Conservation (phyloP, 2,797 vertebrate genomes). For the Acridotheres tristis region DNA sequence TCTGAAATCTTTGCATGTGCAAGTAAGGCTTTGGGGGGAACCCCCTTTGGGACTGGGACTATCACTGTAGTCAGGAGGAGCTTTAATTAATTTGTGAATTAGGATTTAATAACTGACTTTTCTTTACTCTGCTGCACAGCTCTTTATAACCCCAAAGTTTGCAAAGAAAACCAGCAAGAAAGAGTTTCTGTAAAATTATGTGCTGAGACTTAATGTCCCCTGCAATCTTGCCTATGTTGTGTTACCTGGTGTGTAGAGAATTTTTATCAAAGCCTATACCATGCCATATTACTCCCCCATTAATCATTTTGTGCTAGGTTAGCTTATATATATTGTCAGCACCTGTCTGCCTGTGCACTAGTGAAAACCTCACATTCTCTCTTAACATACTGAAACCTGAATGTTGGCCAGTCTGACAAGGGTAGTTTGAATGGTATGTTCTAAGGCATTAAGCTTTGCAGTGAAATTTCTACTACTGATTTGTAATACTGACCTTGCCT, state of each 20-base stretch:
- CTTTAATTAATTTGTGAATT: constrained; percentile 68
- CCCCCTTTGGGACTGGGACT: neutral
- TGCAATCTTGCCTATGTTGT: neutral
- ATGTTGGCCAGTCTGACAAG: neutral
- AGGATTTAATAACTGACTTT: constrained; percentile 57
- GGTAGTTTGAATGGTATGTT: neutral
- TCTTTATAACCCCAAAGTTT: constrained; percentile 53
- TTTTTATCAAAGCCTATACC: neutral
- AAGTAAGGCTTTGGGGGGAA: neutral
- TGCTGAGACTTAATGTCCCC: neutral
- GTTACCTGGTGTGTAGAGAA: neutral
- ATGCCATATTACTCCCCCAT: neutral
- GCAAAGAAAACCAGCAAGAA: constrained; percentile 45
- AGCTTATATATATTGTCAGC: neutral
- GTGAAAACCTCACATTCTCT: neutral
- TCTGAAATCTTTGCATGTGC: neutral
- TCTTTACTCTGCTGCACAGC: constrained; percentile 41
- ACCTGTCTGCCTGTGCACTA: neutral
- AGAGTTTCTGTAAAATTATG: constrained; percentile 40
- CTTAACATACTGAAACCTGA: neutral
- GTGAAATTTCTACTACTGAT: neutral
- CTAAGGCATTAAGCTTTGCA: neutral
- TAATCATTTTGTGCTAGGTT: neutral
- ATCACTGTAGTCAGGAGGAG: constrained; percentile 25
- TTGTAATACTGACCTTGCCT: neutral